These are phyloP conservation scores for Hippocampus mohnikei DNA, from an alignment of 2,113 vertebrate genomes.

Conservation along the genomic window DNA sequence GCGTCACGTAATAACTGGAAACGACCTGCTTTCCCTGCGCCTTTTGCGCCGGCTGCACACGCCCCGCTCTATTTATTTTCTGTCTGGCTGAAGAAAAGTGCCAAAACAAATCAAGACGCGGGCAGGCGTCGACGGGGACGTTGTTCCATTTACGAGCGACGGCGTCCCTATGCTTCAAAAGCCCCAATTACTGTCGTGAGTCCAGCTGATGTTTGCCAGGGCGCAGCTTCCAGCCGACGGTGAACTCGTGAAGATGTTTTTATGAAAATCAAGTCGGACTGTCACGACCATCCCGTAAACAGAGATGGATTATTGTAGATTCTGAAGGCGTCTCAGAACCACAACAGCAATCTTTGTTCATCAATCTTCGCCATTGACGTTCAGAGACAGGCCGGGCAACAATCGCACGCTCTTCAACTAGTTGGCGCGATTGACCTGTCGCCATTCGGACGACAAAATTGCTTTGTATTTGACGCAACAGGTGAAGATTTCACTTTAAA, in stretches of 20 bases:
- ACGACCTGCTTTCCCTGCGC: neutral
- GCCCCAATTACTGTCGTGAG: slow-evolving; percentile 42
- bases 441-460: neutral
- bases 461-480: neutral
- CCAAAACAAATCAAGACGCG: slow-evolving; percentile 47
- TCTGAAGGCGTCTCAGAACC: neutral
- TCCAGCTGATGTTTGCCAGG: slow-evolving; percentile 14
- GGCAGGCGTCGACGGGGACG: slow-evolving; percentile 10
- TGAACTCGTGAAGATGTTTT: slow-evolving; percentile 21
- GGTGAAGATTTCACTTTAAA: neutral
- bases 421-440: neutral
- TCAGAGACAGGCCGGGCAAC: neutral
- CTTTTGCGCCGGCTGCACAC: neutral
- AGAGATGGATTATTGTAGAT: neutral
- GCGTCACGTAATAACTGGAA: neutral
- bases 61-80: slow-evolving; percentile 19
- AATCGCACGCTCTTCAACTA: neutral
- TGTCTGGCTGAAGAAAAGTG: slow-evolving; percentile 26
- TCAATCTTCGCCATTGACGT: neutral
- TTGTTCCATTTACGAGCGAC: slow-evolving; percentile 19
- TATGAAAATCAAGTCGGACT: slow-evolving; percentile 29
- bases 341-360: neutral
- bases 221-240: slow-evolving; percentile 11
- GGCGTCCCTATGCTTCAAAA: slow-evolving; percentile 37
- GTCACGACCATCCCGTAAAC: slow-evolving; percentile 6